Percentiles rank a stretch among this genome's conserved stretches.
phyloP scores from a whole-genome alignment of 2,888 invertebrate genomes.

The Carabus problematicus region DNA sequence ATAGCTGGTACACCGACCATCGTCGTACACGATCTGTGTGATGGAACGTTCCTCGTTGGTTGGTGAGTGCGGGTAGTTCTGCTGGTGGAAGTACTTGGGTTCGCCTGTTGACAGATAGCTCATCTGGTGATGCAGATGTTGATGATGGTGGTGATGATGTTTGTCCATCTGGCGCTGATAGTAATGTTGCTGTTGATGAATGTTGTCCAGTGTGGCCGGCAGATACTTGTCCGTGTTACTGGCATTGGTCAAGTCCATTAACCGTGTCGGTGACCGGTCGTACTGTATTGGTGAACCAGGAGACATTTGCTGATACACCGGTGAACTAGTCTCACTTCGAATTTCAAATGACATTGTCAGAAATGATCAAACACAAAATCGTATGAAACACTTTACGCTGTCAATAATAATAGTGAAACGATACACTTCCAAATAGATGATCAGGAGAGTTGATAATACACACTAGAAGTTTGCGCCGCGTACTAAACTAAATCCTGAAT shows the following conservation, averaged over 20 bases:
- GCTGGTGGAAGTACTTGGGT: slow-evolving; percentile 46
- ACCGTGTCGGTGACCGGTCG: slow-evolving; percentile 53
- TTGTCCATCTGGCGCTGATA: slow-evolving; percentile 16
- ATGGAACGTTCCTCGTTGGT: slow-evolving; percentile 42
- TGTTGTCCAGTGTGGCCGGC: slow-evolving; percentile 43
- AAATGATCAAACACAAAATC: slow-evolving; percentile 15
- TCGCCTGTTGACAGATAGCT: slow-evolving; percentile 41
- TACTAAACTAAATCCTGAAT: slow-evolving; percentile 46
- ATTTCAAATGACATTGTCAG: slow-evolving; percentile 51
- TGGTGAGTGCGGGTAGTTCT: slow-evolving; percentile 45
- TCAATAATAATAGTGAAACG: no score
- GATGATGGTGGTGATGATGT: background rate
- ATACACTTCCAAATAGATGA: no score
- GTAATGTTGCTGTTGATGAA: slow-evolving; percentile 45
- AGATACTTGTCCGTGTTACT: slow-evolving; percentile 45
- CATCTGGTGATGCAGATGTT: slow-evolving; percentile 45
- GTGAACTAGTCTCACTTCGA: slow-evolving; percentile 55
- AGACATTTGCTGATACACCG: slow-evolving; percentile 52
- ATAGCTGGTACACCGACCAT: slow-evolving; percentile 40
- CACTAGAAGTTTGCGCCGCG: slow-evolving; percentile 19
- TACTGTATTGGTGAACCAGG: slow-evolving; percentile 49
- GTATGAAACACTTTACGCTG: slow-evolving; percentile 6
- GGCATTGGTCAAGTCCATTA: slow-evolving; percentile 59
- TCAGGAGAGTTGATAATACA: slow-evolving; percentile 9
- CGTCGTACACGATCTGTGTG: slow-evolving; percentile 28